Evolutionary conservation across 2,113 vertebrate genomes (phyloP).

Genomic region (Oreochromis tanganicae): DNA sequence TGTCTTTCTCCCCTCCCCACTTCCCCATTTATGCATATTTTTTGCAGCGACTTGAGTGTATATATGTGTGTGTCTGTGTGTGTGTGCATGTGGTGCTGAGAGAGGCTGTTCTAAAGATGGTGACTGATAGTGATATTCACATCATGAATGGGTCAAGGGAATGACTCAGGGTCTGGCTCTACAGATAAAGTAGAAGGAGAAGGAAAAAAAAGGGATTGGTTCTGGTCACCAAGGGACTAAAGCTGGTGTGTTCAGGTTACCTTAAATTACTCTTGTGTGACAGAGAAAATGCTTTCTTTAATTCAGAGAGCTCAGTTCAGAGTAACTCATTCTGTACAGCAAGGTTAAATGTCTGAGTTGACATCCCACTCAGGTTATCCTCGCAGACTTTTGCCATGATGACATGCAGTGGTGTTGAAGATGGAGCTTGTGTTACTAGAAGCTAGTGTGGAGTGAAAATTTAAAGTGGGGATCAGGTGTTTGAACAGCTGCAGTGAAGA

Average conservation of each 20-base stretch:
- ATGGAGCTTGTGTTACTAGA: background rate
- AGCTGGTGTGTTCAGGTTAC: constrained; percentile 14
- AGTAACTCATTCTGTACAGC: background rate
- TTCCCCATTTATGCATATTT: constrained; percentile 12
- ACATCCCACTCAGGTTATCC: background rate
- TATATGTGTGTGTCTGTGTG: background rate
- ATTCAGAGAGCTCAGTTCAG: background rate
- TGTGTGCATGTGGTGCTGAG: background rate
- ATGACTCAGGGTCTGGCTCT: background rate
- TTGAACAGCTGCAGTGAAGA: constrained; percentile 24
- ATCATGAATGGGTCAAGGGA: background rate
- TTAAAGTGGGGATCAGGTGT: background rate
- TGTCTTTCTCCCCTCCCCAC: constrained; percentile 7
- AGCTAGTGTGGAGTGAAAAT: background rate
- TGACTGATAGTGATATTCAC: background rate
- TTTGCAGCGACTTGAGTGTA: background rate
- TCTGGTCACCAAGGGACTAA: constrained; percentile 28
- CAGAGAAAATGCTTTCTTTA: constrained; percentile 16
- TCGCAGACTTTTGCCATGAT: background rate
- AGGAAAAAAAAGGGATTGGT: constrained; percentile 7
- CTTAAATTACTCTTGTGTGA: background rate
- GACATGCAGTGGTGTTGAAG: background rate
- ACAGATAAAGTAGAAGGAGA: constrained; percentile 21
- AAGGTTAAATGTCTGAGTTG: background rate
- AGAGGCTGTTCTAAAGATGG: background rate